Evolutionary conservation across 92 coral and sea anemone species (phyloP), one percentile per base, ranked within the genome.

Genomic region (Pocillopora grandis): DNA sequence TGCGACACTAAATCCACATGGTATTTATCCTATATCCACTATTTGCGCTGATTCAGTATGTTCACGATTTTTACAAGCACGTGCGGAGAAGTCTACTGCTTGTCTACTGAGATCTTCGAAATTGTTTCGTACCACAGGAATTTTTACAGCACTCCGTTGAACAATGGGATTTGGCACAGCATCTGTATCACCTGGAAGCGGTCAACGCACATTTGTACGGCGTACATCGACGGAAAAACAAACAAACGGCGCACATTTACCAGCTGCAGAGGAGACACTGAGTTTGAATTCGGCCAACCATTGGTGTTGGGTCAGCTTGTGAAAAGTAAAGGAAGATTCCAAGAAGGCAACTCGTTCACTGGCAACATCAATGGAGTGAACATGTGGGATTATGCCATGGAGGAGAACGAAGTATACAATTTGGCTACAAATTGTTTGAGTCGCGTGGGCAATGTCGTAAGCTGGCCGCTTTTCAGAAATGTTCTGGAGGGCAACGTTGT

Each of bases 91-190:
- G 52, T 42, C 52, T 42, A 0, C 7, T 42, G 7, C 7, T 42
- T 42, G 49, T 6, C 3, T 42, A 42, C 7, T 42, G 52, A 42
- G 52, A 42, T 42, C 52, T 42, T 42, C 52, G 52, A 42, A 42
- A 42, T 42, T 42, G 4, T 80, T 48, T 58, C 65, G 1, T 17
- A 13, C 12, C 57, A 3, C 58, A 80, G 85, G 19, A 5, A 12
- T 21, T 68, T 80, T 57, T 80, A 80, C 33, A 21, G 76, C 12
- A 77, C 85, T 58, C 85, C 85, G 14, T 55, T 80, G 57, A 84
- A 78, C 58, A 88, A 84, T 76, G 81, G 72, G 15, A 58, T 33
- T 19, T 88, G 91, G 91, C 91, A 88, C 71, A 75, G 85, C 72
- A 62, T 88, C 56, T 88, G 88, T 37, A 78, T 85, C 80, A 88